These are phyloP conservation scores for Microtus ochrogaster DNA, from an alignment of 2,113 vertebrate genomes.

Conservation along the genomic window DNA sequence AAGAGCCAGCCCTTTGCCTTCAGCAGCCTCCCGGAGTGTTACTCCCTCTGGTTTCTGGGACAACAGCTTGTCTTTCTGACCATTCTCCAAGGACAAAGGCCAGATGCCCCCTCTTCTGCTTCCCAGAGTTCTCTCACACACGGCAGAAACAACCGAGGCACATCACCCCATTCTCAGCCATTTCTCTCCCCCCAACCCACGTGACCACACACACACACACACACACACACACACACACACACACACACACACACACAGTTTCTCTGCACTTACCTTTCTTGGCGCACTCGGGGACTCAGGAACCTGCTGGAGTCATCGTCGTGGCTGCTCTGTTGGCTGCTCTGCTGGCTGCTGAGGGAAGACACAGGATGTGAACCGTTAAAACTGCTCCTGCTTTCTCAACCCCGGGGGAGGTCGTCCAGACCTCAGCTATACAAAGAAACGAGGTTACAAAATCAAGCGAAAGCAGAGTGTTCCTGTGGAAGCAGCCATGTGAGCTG, in stretches of 20 bases:
- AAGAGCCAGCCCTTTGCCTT: no score
- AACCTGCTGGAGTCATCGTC: constrained; percentile 92
- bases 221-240: no score
- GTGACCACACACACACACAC: no score
- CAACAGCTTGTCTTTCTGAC: background rate
- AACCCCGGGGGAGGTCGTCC: background rate
- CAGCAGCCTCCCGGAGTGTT: background rate
- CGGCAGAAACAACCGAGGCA: accelerated
- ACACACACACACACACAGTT: no score
- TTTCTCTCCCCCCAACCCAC: accelerated
- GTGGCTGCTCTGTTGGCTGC: constrained; percentile 95
- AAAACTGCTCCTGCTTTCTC: constrained; percentile 49
- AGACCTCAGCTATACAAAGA: background rate
- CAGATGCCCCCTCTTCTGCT: background rate
- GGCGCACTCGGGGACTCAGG: constrained; percentile 90
- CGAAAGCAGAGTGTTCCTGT: background rate
- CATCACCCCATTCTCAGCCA: accelerated
- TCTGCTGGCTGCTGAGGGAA: constrained; percentile 90
- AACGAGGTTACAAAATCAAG: constrained; percentile 5
- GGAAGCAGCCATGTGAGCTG: background rate
- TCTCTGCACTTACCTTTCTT: constrained; percentile 87
- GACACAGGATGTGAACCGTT: constrained; percentile 66
- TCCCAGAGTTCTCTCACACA: background rate
- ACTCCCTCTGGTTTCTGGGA: background rate
- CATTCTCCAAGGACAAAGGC: background rate